Evolutionary conservation across 2,113 vertebrate species (phyloP), one percentile per base, ranked within the genome.

Genomic region (Vimba vimba): DNA sequence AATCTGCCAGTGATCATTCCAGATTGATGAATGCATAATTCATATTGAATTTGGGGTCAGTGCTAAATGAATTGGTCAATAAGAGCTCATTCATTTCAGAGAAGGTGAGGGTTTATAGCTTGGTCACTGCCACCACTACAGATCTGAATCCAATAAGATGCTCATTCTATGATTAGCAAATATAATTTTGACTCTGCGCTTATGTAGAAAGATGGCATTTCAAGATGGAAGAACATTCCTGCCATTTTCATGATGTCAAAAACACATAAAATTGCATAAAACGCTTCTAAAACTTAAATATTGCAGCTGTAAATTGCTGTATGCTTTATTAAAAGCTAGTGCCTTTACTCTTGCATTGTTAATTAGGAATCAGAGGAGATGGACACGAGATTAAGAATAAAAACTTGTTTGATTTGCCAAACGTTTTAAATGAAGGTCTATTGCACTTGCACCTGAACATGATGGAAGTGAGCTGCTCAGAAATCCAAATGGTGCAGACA

Each of bases 1-100:
- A 71, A 80, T 59, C 62, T 55, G 50, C 77, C 64, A 85, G 69
- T 64, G 78, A 69, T 84, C 43, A 74, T 79, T 88, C 60, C 79
- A 64, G 43, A 88, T 76, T 77, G 57, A 82, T 47, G 8, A 71
- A 85, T 86, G 43, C 85, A 85, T 83, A 68, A 78, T 90, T 88
- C 60, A 86, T 43, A 52, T 60, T 45, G 77, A 33, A 86, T 86
- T 52, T 64, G 39, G 73, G 85, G 85, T 83, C 73, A 55, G 36
- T 30, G 47, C 1, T 43, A 45, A 86, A 77, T 60, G 36, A 71
- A 60, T 73, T 45, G 82, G 86, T 84, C 69, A 82, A 27, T 69
- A 64, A 47, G 59, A 68, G 68, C 73, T 84, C n/a, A 85, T 78
- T 85, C 52, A 75, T 62, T 78, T 27, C 45, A 27, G 85, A 79